phyloP scores from a whole-genome alignment of 2,113 vertebrate species.

The Naja naja region DNA sequence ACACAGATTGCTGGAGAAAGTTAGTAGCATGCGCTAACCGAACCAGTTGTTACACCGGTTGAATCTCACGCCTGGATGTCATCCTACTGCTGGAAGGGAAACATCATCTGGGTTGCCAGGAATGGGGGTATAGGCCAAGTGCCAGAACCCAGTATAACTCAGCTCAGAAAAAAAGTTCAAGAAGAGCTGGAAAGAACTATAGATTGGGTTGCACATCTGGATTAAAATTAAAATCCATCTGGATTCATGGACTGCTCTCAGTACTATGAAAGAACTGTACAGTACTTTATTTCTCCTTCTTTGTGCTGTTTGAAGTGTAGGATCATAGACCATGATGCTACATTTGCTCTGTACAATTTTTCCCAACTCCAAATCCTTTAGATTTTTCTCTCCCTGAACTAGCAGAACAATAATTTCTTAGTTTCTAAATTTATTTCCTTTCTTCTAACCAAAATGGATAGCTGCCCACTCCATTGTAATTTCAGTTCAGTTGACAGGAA shows the following conservation, averaged over 20 bases:
- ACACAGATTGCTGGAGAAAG: too few species aligned
- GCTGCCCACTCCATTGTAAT: neutral
- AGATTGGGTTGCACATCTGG: neutral
- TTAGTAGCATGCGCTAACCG: too few species aligned
- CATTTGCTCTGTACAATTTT: neutral
- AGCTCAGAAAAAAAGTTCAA: neutral
- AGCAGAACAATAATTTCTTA: neutral
- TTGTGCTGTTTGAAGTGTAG: neutral
- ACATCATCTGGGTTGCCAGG: neutral
- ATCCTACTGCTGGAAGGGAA: neutral
- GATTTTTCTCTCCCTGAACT: neutral
- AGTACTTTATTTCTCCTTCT: too few species aligned
- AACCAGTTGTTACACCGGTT: too few species aligned
- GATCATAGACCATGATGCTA: neutral
- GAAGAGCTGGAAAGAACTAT: neutral
- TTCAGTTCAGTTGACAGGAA: too few species aligned
- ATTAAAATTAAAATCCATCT: neutral
- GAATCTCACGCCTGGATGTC: too few species aligned
- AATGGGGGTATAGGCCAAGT: neutral
- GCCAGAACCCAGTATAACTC: neutral
- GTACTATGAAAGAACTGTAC: neutral
- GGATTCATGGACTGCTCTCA: neutral
- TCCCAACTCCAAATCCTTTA: neutral
- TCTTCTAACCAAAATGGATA: neutral
- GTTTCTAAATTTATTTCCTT: neutral